Evolutionary conservation across 2,888 invertebrate genomes (phyloP).

Genomic region (Peribatodes rhomboidaria): DNA sequence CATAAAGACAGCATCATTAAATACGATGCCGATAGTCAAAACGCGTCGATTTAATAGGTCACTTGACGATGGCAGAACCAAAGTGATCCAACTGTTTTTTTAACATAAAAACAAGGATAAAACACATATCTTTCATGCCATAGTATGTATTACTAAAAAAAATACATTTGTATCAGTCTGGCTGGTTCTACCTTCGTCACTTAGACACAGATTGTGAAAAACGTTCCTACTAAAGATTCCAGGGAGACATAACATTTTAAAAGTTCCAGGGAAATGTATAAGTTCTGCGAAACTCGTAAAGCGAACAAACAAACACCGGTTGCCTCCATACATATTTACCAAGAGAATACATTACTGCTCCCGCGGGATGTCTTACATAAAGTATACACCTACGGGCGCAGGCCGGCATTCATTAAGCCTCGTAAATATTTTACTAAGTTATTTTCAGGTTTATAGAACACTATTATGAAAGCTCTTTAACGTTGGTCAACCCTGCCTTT

Average conservation of each 20-base stretch:
- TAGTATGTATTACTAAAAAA: too few species aligned
- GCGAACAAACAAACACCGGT: slow-evolving; percentile 46
- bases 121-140: too few species aligned
- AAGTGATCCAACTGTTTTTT: too few species aligned
- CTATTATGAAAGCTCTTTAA: not conserved
- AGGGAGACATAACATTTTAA: not conserved
- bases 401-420: slow-evolving; percentile 27
- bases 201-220: too few species aligned
- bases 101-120: too few species aligned
- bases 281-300: slow-evolving; percentile 33
- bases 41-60: too few species aligned
- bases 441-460: slow-evolving; percentile 26
- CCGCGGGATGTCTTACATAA: slow-evolving; percentile 51
- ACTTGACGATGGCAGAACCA: too few species aligned
- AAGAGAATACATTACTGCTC: slow-evolving; percentile 54
- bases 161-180: too few species aligned
- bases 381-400: slow-evolving; percentile 49
- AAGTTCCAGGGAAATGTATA: not conserved
- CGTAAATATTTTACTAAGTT: slow-evolving; percentile 37
- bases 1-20: too few species aligned
- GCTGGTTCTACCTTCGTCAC: too few species aligned
- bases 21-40: too few species aligned
- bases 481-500: slow-evolving; percentile 9
- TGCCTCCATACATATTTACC: slow-evolving; percentile 56
- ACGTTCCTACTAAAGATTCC: too few species aligned